These are phyloP conservation scores for Spodoptera picta DNA, from an alignment of 2,888 invertebrate species.

Conservation along the genomic window DNA sequence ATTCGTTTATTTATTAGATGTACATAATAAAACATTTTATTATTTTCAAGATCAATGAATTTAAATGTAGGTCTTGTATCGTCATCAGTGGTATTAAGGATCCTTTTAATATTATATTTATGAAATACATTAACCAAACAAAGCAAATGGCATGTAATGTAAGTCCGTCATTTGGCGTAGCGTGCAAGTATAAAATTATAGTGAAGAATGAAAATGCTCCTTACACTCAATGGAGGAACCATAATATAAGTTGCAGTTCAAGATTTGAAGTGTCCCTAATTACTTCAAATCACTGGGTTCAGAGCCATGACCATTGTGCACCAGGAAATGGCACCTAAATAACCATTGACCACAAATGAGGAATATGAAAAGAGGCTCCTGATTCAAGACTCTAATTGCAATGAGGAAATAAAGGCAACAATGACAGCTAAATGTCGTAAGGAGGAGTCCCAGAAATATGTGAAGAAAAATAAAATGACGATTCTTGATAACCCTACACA, in stretches of 20 bases:
- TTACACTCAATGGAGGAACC: background rate
- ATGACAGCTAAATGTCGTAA: background rate
- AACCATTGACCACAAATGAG: slow-evolving; percentile 15
- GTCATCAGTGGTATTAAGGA: no score
- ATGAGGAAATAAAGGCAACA: background rate
- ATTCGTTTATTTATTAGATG: slow-evolving; percentile 1
- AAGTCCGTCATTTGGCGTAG: slow-evolving; percentile 5
- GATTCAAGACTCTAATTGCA: slow-evolving; percentile 6
- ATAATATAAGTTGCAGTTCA: slow-evolving; percentile 13
- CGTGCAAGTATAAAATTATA: slow-evolving; percentile 23
- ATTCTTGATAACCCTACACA: slow-evolving; percentile 3
- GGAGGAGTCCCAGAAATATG: background rate
- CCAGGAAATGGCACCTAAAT: slow-evolving; percentile 2
- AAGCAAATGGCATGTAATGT: slow-evolving; percentile 14
- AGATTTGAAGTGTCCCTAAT: slow-evolving; percentile 13
- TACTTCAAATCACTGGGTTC: slow-evolving; percentile 5
- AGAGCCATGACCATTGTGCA: slow-evolving; percentile 4
- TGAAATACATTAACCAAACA: background rate
- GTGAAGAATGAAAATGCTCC: slow-evolving; percentile 5
- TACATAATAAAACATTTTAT: no score
- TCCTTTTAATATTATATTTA: no score
- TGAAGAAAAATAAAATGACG: slow-evolving; percentile 2
- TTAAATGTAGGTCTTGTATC: no score
- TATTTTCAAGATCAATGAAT: no score
- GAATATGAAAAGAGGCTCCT: slow-evolving; percentile 7